A percentile compares a stretch with the other conserved stretches of the same genome.
Conservation (phyloP, 2,797 vertebrate genomes). For the Halcyon chelicuti region DNA sequence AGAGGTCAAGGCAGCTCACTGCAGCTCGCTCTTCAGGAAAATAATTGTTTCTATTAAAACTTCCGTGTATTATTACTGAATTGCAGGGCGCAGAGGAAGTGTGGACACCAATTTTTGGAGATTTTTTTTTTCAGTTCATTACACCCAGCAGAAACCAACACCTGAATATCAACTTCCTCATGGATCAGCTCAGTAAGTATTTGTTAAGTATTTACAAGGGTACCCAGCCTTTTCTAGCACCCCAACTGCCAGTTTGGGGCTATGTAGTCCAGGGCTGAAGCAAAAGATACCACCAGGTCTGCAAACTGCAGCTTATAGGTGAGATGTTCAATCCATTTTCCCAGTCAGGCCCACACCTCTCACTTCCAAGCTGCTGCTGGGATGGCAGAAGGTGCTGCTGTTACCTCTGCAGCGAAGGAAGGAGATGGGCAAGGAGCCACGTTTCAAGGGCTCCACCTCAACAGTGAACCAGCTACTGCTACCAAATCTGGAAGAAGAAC, state of each 20-base stretch:
- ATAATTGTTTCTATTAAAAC: background rate
- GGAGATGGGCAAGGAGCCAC: background rate
- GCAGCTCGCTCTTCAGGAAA: background rate
- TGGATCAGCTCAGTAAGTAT: background rate
- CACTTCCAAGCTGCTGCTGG: background rate
- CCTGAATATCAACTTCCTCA: background rate
- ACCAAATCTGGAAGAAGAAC: background rate
- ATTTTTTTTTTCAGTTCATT: background rate
- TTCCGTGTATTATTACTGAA: background rate
- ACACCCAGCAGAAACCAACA: background rate
- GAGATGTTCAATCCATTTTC: background rate
- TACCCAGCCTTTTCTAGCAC: background rate
- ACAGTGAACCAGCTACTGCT: background rate
- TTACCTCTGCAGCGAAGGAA: background rate
- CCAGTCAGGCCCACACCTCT: background rate
- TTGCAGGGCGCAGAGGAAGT: rapidly evolving
- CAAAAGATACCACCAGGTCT: background rate
- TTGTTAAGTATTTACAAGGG: background rate
- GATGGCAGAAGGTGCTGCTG: background rate
- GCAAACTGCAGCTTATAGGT: background rate
- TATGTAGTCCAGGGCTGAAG: background rate
- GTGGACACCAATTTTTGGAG: background rate
- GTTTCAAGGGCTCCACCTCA: background rate
- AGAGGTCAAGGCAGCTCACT: background rate
- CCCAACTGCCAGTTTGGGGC: background rate